Evolutionary conservation across 2,888 invertebrate species (phyloP).

Genomic region (Acanthosepion pharaonis): DNA sequence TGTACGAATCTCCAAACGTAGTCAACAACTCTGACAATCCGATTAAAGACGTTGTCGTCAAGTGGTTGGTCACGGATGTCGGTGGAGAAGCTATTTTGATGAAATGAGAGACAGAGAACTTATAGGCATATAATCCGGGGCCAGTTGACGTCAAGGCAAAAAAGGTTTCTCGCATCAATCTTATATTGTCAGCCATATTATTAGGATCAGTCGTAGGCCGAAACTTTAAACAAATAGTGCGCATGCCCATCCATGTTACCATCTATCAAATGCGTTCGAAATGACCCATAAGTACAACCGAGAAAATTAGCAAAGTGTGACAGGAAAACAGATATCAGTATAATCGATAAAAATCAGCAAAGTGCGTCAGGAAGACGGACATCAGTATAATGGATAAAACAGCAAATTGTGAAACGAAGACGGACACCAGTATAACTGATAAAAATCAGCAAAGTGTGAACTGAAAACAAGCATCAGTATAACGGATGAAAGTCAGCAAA

Average conservation of each 20-base stretch:
- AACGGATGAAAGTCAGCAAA: no score
- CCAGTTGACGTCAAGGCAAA: neutral
- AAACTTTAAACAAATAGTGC: neutral
- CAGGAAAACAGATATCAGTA: neutral
- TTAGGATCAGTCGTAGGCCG: neutral
- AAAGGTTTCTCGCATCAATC: neutral
- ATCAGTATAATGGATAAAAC: no score
- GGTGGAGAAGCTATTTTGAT: neutral
- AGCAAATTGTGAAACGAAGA: no score
- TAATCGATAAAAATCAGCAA: neutral
- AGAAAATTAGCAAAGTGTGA: neutral
- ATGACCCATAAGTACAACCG: no score
- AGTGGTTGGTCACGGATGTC: neutral
- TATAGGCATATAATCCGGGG: neutral
- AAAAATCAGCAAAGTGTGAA: no score
- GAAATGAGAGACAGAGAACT: neutral
- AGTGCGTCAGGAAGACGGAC: no score
- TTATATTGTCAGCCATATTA: neutral
- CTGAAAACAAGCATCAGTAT: no score
- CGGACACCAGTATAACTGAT: neutral
- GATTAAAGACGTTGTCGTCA: neutral
- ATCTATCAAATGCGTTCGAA: neutral
- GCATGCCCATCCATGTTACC: neutral
- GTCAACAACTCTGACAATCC: conserved; percentile 9
- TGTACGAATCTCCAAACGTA: neutral